A percentile compares a stretch with the other conserved stretches of the same genome.
Conservation (phyloP, 2,888 invertebrate genomes). For the Microctonus aethiopoides region DNA sequence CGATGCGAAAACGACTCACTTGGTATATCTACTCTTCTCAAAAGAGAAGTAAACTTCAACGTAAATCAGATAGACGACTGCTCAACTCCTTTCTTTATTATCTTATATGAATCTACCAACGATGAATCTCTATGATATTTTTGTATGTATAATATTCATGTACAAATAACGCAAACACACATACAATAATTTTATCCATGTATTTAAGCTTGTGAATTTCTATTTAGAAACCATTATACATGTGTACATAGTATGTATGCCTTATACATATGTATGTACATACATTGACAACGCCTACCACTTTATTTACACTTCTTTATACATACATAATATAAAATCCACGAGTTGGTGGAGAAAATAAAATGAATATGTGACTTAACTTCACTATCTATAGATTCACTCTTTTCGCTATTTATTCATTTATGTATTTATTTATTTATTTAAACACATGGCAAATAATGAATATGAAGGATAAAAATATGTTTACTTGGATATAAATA, state of each 20-base stretch:
- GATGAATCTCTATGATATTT: neutral
- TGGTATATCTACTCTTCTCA: neutral
- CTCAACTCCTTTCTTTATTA: neutral
- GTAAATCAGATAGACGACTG: constrained; percentile 7
- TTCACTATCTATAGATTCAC: too few relatives aligned
- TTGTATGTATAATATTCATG: too few relatives aligned
- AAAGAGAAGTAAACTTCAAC: neutral
- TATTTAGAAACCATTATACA: neutral
- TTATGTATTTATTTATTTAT: too few relatives aligned
- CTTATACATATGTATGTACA: neutral
- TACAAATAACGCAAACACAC: too few relatives aligned
- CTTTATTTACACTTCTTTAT: neutral
- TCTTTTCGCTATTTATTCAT: too few relatives aligned
- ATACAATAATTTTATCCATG: neutral
- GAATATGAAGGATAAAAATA: too few relatives aligned
- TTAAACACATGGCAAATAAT: too few relatives aligned
- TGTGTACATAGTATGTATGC: neutral
- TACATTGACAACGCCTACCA: neutral
- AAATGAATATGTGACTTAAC: neutral
- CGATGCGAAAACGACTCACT: neutral
- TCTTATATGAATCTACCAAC: neutral
- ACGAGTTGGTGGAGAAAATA: neutral
- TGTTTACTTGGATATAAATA: too few relatives aligned
- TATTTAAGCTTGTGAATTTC: neutral
- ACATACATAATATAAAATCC: neutral